These are phyloP conservation scores for Echinometra lucunter DNA, from an alignment of 53 echinoderm and acorn worm genomes.

Conservation along the genomic window DNA sequence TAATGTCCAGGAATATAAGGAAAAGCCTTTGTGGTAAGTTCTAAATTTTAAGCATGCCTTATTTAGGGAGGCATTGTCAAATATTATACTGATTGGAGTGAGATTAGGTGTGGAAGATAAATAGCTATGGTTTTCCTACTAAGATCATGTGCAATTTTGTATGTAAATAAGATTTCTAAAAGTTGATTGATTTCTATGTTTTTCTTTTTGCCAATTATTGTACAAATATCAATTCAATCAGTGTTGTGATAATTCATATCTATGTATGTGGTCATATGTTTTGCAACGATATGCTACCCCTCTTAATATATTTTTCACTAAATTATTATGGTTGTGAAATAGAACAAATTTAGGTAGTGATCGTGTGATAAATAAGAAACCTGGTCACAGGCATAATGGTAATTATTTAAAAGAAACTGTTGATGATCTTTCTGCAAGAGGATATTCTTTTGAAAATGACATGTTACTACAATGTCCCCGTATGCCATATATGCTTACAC, in stretches of 20 bases:
- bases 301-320: conserved; percentile 21
- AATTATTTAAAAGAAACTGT: not conserved
- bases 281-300: not conserved
- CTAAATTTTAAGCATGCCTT: not conserved
- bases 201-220: conserved; percentile 61
- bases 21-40: not conserved
- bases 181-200: conserved; percentile 57
- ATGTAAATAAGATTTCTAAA: conserved; percentile 69
- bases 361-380: not conserved
- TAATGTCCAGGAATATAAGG: not conserved
- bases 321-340: not conserved
- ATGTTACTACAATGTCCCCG: not conserved
- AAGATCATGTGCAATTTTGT: conserved; percentile 66
- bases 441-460: not conserved
- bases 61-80: not conserved
- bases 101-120: not conserved
- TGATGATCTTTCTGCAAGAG: not conserved
- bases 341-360: conserved; percentile 7
- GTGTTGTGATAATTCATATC: not conserved
- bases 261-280: conserved; percentile 22
- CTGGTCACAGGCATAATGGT: not conserved
- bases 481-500: not conserved
- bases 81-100: not conserved
- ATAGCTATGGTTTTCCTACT: conserved; percentile 56
- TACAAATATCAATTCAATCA: conserved; percentile 52